phyloP scores from a whole-genome alignment of 1,140 invertebrate genomes.

The Notospermus geniculatus region DNA sequence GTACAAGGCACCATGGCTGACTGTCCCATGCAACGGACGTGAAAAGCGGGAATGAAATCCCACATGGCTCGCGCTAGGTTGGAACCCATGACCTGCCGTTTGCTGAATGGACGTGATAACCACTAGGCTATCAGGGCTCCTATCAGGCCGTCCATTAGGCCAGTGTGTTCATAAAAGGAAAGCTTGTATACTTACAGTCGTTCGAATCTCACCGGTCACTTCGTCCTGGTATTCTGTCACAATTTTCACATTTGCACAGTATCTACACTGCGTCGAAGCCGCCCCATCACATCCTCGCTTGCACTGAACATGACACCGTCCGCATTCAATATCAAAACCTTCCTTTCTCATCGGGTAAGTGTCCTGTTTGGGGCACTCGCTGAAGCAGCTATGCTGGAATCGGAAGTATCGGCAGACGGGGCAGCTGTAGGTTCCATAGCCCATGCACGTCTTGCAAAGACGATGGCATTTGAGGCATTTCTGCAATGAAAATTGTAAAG shows the following conservation, averaged over 20 bases:
- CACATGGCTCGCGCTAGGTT: no score
- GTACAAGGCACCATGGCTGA: no score
- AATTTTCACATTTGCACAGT: conserved; percentile 7
- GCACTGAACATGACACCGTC: conserved; percentile 4
- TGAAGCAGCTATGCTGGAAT: conserved; percentile 5
- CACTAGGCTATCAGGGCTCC: no score
- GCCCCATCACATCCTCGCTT: conserved; percentile 3
- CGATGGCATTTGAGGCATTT: conserved; percentile 11
- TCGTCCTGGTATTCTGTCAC: neutral
- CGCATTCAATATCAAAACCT: neutral
- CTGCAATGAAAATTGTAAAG: conserved; percentile 9
- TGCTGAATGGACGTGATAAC: no score
- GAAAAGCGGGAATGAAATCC: no score
- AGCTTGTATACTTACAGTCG: no score
- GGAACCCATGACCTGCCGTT: no score
- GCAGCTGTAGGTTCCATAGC: conserved; percentile 2
- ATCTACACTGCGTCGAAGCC: neutral
- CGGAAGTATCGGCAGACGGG: conserved; percentile 7
- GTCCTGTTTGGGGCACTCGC: neutral
- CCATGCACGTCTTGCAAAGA: conserved; percentile 2
- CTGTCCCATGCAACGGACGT: no score
- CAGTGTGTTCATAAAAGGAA: no score
- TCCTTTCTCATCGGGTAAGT: neutral
- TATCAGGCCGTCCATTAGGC: no score
- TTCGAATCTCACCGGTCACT: neutral